phyloP scores from a whole-genome alignment of 2,113 vertebrate genomes.

The Centrocercus urophasianus region DNA sequence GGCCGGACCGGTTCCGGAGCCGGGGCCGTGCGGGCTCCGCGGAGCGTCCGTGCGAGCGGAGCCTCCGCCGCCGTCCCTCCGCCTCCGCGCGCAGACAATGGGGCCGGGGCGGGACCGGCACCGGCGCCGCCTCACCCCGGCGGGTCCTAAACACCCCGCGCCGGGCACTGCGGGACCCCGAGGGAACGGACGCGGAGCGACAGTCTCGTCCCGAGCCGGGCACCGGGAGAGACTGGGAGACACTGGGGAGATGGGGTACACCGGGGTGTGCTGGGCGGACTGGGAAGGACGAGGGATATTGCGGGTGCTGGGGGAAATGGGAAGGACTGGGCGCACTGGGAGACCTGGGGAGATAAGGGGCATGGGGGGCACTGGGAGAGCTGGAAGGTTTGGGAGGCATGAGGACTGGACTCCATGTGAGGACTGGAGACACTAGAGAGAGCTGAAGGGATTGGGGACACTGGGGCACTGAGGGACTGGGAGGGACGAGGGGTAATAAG shows the following conservation, averaged over 20 bases:
- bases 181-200: neutral
- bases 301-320: neutral
- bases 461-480: neutral
- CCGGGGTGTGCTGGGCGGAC: no score
- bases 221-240: neutral
- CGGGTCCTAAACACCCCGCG: constrained; percentile 19
- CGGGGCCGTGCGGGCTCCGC: neutral
- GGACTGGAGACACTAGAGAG: no score
- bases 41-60: neutral
- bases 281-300: neutral
- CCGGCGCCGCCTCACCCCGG: constrained; percentile 37
- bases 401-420: no score
- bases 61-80: constrained; percentile 12
- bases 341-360: no score
- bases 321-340: no score
- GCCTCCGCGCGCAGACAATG: constrained; percentile 51
- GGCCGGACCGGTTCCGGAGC: neutral
- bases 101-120: constrained; percentile 44
- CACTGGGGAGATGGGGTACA: neutral
- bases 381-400: no score
- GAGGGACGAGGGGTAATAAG: neutral
- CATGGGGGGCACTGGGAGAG: no score
- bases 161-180: neutral
- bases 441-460: neutral
- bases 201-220: no score